Percentiles rank a stretch among this genome's conserved stretches.
phyloP scores from a whole-genome alignment of 2,888 invertebrate species.

The Sinohyriopsis cumingii region DNA sequence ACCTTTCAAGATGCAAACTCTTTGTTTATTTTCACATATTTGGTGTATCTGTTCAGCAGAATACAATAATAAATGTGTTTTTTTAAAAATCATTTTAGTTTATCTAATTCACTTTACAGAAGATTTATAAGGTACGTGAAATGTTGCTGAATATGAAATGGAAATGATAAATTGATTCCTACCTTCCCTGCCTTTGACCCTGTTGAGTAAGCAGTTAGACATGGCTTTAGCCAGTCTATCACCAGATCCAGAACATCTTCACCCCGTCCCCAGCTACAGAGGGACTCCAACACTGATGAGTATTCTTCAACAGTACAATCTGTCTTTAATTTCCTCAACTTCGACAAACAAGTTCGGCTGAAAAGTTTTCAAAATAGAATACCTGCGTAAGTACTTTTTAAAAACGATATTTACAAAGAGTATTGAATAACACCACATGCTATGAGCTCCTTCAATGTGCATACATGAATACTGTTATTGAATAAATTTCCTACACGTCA shows the following conservation, averaged over 20 bases:
- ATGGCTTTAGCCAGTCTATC: slow-evolving; percentile 51
- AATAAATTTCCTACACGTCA: not conserved
- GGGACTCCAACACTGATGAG: slow-evolving; percentile 45
- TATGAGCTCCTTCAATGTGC: no score
- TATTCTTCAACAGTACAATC: slow-evolving; percentile 42
- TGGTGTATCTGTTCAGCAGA: no score
- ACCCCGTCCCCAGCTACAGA: slow-evolving; percentile 55
- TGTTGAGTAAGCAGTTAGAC: slow-evolving; percentile 7
- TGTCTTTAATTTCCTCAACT: slow-evolving; percentile 44
- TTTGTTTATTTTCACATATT: no score
- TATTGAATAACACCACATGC: not conserved
- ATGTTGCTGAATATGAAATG: no score
- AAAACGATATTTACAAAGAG: not conserved
- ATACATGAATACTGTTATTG: not conserved
- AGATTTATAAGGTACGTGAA: no score
- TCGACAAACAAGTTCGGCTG: slow-evolving; percentile 57
- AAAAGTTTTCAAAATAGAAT: slow-evolving; percentile 4
- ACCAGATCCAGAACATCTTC: slow-evolving; percentile 53
- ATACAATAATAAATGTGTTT: no score
- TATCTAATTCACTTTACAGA: no score
- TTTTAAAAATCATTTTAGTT: no score
- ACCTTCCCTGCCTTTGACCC: no score
- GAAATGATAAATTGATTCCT: no score
- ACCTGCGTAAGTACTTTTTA: not conserved
- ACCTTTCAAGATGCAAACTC: no score